phyloP scores from a whole-genome alignment of 2,888 invertebrate species.

The Lochmaea capreae region DNA sequence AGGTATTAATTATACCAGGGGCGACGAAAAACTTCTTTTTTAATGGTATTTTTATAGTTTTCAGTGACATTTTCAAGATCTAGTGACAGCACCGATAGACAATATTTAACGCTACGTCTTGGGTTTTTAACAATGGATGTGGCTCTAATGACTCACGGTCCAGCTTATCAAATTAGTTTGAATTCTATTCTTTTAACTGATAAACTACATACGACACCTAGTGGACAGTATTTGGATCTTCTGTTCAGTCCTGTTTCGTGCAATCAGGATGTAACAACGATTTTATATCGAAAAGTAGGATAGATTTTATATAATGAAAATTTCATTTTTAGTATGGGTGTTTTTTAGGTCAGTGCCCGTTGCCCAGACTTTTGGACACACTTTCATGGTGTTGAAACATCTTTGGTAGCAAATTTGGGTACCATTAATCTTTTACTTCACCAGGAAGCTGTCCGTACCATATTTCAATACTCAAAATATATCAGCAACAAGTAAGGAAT shows the following conservation, averaged over 20 bases:
- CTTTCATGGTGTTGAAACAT: conserved; percentile 84
- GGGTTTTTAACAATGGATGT: conserved; percentile 78
- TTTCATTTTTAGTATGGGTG: not conserved
- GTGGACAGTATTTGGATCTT: conserved; percentile 83
- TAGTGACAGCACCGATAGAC: conserved; percentile 74
- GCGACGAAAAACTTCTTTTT: too few species aligned
- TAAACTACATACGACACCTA: conserved; percentile 78
- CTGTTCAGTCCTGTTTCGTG: conserved; percentile 71
- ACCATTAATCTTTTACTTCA: conserved; percentile 75
- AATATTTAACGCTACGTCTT: conserved; percentile 80
- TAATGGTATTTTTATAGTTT: conserved; percentile 65
- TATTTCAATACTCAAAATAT: conserved; percentile 77
- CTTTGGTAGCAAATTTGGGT: conserved; percentile 77
- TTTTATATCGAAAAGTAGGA: conserved; percentile 80
- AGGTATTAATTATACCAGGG: conserved; percentile 62
- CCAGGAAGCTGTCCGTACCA: conserved; percentile 77
- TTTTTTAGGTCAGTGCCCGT: conserved; percentile 76
- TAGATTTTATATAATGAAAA: not conserved
- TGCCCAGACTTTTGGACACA: conserved; percentile 86
- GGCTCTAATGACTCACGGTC: conserved; percentile 82
- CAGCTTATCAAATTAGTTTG: conserved; percentile 79
- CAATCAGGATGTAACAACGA: conserved; percentile 74
- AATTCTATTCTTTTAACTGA: conserved; percentile 77
- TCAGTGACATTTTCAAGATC: conserved; percentile 76
- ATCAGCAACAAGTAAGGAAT: conserved; percentile 71